These are phyloP conservation scores for Aphidoletes aphidimyza DNA, from an alignment of 2,888 invertebrate species.

Conservation along the genomic window DNA sequence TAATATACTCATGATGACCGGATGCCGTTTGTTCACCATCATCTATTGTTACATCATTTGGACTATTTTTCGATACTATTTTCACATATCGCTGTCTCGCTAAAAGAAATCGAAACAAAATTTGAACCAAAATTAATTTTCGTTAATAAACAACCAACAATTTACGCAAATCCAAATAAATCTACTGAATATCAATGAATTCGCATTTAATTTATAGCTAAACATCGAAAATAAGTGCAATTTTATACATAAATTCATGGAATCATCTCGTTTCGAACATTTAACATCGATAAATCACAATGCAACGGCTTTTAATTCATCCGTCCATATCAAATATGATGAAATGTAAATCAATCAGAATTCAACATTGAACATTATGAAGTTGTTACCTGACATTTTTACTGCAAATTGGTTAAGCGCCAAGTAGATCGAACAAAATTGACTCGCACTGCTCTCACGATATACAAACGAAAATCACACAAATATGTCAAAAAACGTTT, in stretches of 20 bases:
- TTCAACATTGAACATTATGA: background rate
- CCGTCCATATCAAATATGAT: too few relatives aligned
- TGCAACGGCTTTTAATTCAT: too few relatives aligned
- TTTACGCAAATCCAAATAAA: too few relatives aligned
- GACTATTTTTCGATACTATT: background rate
- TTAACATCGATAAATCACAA: conserved; percentile 1
- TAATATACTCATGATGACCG: background rate
- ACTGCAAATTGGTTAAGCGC: background rate
- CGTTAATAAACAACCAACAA: too few relatives aligned
- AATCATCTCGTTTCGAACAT: too few relatives aligned
- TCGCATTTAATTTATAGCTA: too few relatives aligned
- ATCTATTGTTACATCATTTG: background rate
- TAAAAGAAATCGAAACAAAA: too few relatives aligned
- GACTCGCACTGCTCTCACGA: background rate
- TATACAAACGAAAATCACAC: background rate
- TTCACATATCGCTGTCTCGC: background rate
- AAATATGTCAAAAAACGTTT: background rate
- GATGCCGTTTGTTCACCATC: background rate
- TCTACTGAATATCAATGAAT: too few relatives aligned
- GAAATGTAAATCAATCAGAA: background rate
- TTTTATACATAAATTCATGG: too few relatives aligned
- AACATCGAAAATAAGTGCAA: too few relatives aligned
- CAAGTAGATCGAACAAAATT: background rate
- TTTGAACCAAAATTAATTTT: too few relatives aligned
- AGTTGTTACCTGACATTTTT: conserved; percentile 47